Evolutionary conservation across 2,797 vertebrate species (phyloP).

Genomic region (Gallinago solitaria): DNA sequence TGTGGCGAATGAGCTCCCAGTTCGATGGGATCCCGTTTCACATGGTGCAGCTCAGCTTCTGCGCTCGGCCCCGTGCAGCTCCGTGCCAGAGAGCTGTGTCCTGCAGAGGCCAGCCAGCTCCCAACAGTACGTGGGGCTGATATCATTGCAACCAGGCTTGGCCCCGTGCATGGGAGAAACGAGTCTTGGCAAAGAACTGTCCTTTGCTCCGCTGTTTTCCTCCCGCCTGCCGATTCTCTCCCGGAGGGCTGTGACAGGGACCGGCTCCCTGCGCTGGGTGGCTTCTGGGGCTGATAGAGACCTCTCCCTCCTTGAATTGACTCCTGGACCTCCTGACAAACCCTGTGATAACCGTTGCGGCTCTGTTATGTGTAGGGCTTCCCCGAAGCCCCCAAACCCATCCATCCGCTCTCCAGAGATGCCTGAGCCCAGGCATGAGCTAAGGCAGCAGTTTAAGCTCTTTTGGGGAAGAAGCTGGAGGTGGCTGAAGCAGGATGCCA

Average conservation of each 20-base stretch:
- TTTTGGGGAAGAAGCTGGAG: not conserved
- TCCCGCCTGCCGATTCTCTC: not conserved
- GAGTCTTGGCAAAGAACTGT: not conserved
- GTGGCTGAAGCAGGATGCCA: not conserved
- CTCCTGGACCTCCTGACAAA: not conserved
- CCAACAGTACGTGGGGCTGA: not conserved
- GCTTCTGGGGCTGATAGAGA: not conserved
- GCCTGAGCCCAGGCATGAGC: not conserved
- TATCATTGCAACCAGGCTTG: not conserved
- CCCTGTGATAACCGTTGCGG: not conserved
- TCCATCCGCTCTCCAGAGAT: not conserved
- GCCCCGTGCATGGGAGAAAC: conserved; percentile 7
- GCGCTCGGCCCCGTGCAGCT: not conserved
- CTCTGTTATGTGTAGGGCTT: not conserved
- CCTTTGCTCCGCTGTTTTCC: not conserved
- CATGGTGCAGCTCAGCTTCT: not conserved
- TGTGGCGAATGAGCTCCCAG: not conserved
- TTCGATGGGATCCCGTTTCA: not conserved
- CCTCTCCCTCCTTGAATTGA: not conserved
- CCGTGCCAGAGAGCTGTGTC: not conserved
- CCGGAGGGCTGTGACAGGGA: not conserved
- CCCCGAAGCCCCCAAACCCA: not conserved
- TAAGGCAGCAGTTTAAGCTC: not conserved
- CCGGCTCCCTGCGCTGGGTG: not conserved
- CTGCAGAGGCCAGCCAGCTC: conserved; percentile 7